Percentiles rank a stretch among this genome's conserved stretches.
Conservation (phyloP, 2,797 vertebrate species). For the Myoxocephalus aenaeus region DNA sequence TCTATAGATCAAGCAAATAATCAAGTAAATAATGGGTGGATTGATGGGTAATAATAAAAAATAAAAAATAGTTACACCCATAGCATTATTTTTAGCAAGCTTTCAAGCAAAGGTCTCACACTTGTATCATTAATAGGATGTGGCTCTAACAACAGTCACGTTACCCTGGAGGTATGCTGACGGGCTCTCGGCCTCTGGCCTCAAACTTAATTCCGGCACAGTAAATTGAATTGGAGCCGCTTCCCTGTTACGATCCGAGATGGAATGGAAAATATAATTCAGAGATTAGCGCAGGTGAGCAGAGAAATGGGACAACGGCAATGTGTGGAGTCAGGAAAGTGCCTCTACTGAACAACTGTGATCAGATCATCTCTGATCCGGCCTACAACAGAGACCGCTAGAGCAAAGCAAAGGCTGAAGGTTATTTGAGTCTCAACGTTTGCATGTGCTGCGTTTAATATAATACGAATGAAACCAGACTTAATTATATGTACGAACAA, state of each 20-base stretch:
- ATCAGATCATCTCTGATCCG: slow-evolving; percentile 17
- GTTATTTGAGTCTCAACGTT: neutral
- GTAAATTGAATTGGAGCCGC: slow-evolving; percentile 65
- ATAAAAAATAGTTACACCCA: neutral
- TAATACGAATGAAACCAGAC: neutral
- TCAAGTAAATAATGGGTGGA: neutral
- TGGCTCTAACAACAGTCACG: slow-evolving; percentile 15
- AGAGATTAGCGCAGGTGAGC: slow-evolving; percentile 44
- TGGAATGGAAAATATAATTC: slow-evolving; percentile 68
- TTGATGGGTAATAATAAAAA: neutral
- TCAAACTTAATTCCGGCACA: slow-evolving; percentile 68
- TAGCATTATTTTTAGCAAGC: neutral
- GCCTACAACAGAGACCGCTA: neutral
- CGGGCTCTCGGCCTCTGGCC: slow-evolving; percentile 27
- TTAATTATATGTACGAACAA: neutral
- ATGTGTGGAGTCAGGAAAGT: slow-evolving; percentile 38
- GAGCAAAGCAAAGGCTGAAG: neutral
- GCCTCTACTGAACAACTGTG: slow-evolving; percentile 40
- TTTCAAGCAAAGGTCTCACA: slow-evolving; percentile 1
- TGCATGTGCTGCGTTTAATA: neutral
- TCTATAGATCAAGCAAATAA: neutral
- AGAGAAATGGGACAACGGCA: slow-evolving; percentile 35
- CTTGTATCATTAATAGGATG: slow-evolving; percentile 14
- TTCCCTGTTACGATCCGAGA: slow-evolving; percentile 59
- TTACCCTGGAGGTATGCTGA: slow-evolving; percentile 37